Percentiles rank a stretch among this genome's conserved stretches.
Evolutionary conservation across 2,888 invertebrate genomes (phyloP).

Genomic region (Melinopterus prodromus): DNA sequence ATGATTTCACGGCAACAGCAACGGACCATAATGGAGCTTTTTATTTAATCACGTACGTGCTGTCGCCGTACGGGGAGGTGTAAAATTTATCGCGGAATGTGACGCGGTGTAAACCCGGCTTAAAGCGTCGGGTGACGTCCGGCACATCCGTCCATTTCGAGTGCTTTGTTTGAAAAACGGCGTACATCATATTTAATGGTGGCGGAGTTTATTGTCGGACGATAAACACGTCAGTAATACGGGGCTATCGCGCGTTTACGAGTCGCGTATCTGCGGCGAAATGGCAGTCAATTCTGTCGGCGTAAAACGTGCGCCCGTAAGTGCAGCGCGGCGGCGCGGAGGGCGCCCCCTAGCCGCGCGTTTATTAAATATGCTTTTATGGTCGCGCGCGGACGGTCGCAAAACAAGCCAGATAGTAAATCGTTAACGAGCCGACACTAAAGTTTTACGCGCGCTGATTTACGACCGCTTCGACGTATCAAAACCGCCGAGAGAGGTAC

Average conservation of each 20-base stretch:
- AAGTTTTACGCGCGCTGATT: neutral
- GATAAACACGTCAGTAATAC: conserved; percentile 22
- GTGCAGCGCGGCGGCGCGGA: neutral
- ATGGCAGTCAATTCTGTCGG: conserved; percentile 22
- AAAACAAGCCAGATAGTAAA: conserved; percentile 24
- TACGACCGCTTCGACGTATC: neutral
- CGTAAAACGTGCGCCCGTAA: neutral
- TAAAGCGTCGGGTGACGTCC: neutral
- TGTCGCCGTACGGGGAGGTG: neutral
- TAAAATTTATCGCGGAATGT: neutral
- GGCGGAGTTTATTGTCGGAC: conserved; percentile 11
- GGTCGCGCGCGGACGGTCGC: conserved; percentile 14
- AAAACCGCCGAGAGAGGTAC: neutral
- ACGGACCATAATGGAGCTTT: neutral
- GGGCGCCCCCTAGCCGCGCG: conserved; percentile 17
- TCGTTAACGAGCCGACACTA: conserved; percentile 20
- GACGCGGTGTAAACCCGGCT: neutral
- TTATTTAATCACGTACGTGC: neutral
- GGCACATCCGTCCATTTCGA: neutral
- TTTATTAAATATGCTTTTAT: conserved; percentile 26
- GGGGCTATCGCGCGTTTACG: conserved; percentile 18
- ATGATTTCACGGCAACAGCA: neutral
- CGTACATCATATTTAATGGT: conserved; percentile 4
- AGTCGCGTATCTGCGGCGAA: conserved; percentile 12
- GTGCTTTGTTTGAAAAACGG: conserved; percentile 4